These are phyloP conservation scores for Prosopocoilus inquinatus DNA, from an alignment of 2,888 invertebrate genomes.

Conservation along the genomic window DNA sequence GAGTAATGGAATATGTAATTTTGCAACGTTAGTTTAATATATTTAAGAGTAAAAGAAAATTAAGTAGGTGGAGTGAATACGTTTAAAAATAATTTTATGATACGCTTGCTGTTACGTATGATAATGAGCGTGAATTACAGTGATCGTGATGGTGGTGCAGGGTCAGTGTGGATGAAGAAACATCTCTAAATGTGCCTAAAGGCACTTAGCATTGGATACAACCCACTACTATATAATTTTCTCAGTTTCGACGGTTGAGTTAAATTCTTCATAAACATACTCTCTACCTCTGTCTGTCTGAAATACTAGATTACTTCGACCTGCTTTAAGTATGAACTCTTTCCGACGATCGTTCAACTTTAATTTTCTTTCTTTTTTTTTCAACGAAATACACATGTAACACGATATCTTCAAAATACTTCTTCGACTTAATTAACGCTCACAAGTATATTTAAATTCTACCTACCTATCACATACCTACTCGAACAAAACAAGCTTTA, in stretches of 20 bases:
- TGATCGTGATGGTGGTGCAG: slow-evolving; percentile 20
- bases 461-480: too few species aligned
- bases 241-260: slow-evolving; percentile 6
- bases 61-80: slow-evolving; percentile 20
- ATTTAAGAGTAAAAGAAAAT: slow-evolving; percentile 10
- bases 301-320: neutral
- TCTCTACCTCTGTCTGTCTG: neutral
- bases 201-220: slow-evolving; percentile 20
- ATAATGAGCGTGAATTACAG: slow-evolving; percentile 30
- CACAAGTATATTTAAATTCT: too few species aligned
- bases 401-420: too few species aligned
- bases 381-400: too few species aligned
- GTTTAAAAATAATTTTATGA: slow-evolving; percentile 27
- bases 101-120: slow-evolving; percentile 27
- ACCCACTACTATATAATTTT: slow-evolving; percentile 5
- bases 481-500: too few species aligned
- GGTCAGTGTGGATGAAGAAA: slow-evolving; percentile 24
- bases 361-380: too few species aligned
- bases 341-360: too few species aligned
- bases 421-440: too few species aligned
- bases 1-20: slow-evolving; percentile 20
- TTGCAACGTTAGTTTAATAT: slow-evolving; percentile 20
- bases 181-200: slow-evolving; percentile 23
- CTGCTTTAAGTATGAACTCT: neutral
- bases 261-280: neutral